These are phyloP conservation scores for Drosophila sordidula DNA, from an alignment of 2,888 invertebrate genomes.

Conservation along the genomic window DNA sequence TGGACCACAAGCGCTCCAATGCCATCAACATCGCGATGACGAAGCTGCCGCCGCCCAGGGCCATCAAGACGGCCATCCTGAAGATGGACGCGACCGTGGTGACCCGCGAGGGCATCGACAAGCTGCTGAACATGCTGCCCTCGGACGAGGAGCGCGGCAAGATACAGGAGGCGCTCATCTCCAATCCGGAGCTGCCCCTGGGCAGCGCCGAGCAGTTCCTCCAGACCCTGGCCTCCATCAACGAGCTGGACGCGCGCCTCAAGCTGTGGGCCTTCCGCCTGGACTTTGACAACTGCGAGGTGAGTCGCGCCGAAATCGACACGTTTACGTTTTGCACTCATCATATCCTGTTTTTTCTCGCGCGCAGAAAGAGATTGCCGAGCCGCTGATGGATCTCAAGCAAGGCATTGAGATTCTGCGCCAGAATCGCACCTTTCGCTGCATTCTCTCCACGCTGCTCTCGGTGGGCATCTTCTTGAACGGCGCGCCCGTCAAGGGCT, in stretches of 20 bases:
- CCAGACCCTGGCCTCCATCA: constrained; percentile 97
- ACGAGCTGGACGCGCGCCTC: constrained; percentile 95
- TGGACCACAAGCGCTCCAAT: constrained; percentile 98
- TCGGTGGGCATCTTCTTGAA: constrained; percentile 98
- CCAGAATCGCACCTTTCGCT: constrained; percentile 96
- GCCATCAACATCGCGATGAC: constrained; percentile 99
- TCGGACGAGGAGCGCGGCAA: constrained; percentile 98
- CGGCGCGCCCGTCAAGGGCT: constrained; percentile 96
- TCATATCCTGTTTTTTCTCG: constrained; percentile 3
- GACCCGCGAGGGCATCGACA: constrained; percentile 99
- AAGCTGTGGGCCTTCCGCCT: constrained; percentile 99
- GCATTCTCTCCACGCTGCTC: constrained; percentile 96
- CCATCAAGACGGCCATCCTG: constrained; percentile 99
- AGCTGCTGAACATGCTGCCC: constrained; percentile 98
- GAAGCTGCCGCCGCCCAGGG: constrained; percentile 97
- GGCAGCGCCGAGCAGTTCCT: constrained; percentile 99
- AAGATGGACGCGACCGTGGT: constrained; percentile 99
- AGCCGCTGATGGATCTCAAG: constrained; percentile 99
- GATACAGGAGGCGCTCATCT: constrained; percentile 94
- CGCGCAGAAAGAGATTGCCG: constrained; percentile 95
- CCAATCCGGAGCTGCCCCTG: constrained; percentile 84
- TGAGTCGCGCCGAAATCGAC: constrained; percentile 81
- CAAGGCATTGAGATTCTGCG: constrained; percentile 96
- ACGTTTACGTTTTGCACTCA: too few species aligned
- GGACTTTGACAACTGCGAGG: constrained; percentile 98